Base-by-base conservation (phyloP, 2,113 vertebrate genomes). In the Ptyas mucosa region DNA sequence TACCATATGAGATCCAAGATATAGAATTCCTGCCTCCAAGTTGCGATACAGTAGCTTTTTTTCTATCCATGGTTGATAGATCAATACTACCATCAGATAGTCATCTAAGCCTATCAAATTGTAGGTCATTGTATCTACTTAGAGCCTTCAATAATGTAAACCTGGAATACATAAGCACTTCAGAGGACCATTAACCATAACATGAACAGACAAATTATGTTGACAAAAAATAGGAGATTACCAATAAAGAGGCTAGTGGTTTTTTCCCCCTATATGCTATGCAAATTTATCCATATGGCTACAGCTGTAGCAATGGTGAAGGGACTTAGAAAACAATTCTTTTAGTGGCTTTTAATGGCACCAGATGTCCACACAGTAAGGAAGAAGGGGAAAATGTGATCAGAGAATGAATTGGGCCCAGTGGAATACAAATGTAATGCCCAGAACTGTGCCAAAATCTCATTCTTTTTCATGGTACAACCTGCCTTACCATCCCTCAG, bases 341-440 rank as follows among this genome's bases (percentile, higher is more conserved):
- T 97, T 96, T 96, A 95, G 93, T 95, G 93, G 94, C 93, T 95
- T 94, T 96, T 95, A 97, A 97, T 96, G 94, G 95, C 94, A 94
- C 93, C 97, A 97, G 96, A 95, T 97, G 96, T 97, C 96, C 96
- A 2, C 61, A 93, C 95, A 94, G 95, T 0, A 1, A 96, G 92
- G 90, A 89, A 69, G 57, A 97, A 93, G 90, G 92, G 94, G 89
- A 90, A 93, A 87, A 93, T 94, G 93, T 92, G 93, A 23, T 95
- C 0, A 15, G 91, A 94, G 10, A n/a, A 93, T 93, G 96, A 97
- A 97, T 97, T 96, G 94, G 96, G 91, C 97, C 92, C 96, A 93
- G 90, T 94, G 95, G 96, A 96, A 93, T 93, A 96, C 94, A 43
- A 87, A 55, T 51, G 94, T 94, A 94, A 95, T 94, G 75, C 95